Evolutionary conservation across 2,797 vertebrate species (phyloP).

Genomic region (Malurus leucopterus): DNA sequence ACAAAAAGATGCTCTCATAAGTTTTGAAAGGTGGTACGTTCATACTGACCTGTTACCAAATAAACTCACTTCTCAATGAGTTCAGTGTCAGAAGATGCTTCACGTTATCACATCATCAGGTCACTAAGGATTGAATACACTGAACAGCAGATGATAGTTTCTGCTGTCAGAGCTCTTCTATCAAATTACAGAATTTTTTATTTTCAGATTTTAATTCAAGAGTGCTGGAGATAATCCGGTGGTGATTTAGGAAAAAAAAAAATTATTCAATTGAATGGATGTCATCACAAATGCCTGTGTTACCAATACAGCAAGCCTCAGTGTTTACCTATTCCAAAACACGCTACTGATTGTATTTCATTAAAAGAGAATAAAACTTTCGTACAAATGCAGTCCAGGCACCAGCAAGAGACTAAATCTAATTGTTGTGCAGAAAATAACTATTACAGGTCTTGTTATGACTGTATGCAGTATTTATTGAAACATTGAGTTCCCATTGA

Average conservation of each 20-base stretch:
- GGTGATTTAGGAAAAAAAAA: neutral
- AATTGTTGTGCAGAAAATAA: neutral
- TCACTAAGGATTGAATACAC: neutral
- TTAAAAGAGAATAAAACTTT: neutral
- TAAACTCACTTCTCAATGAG: neutral
- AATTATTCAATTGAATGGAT: neutral
- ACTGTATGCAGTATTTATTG: neutral
- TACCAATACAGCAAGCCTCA: neutral
- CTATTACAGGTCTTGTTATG: neutral
- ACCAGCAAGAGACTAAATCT: neutral
- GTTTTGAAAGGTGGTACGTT: neutral
- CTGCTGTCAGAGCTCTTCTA: neutral
- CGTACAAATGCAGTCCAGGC: neutral
- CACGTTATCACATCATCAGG: neutral
- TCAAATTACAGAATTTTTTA: neutral
- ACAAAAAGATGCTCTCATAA: neutral
- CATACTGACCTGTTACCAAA: neutral
- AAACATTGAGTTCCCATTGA: neutral
- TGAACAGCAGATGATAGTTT: neutral
- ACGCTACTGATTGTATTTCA: neutral
- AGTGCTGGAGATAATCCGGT: neutral
- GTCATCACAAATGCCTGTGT: neutral
- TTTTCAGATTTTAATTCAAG: neutral
- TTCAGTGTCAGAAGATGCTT: neutral
- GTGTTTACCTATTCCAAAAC: neutral